Evolutionary conservation across 1,140 invertebrate species (phyloP).

Genomic region (Mamestra configurata): DNA sequence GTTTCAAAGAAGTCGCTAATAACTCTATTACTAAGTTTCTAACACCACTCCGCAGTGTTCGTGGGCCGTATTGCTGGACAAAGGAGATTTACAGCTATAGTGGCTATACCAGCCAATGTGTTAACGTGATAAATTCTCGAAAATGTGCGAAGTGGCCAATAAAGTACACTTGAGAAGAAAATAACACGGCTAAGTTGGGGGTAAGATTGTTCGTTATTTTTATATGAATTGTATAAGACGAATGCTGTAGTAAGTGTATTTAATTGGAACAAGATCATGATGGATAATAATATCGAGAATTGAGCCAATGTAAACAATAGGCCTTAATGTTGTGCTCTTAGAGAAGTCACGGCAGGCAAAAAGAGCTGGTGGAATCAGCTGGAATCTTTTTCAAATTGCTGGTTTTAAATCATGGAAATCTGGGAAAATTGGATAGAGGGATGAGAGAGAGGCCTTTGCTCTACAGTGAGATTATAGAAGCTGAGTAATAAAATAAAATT

Average conservation of each 20-base stretch:
- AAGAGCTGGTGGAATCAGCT: too few species aligned
- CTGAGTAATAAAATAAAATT: too few species aligned
- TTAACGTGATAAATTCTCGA: slow-evolving; percentile 19
- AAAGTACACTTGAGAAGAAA: slow-evolving; percentile 4
- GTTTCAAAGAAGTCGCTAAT: slow-evolving; percentile 51
- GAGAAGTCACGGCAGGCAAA: too few species aligned
- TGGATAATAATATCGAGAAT: too few species aligned
- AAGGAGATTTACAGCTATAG: slow-evolving; percentile 26
- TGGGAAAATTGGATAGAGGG: too few species aligned
- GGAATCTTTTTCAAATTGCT: too few species aligned
- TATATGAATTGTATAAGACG: background rate
- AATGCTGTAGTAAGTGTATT: background rate
- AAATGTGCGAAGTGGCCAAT: slow-evolving; percentile 26
- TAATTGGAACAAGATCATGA: too few species aligned
- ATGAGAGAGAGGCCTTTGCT: too few species aligned
- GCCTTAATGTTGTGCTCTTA: too few species aligned
- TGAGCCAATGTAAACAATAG: too few species aligned
- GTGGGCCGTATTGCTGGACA: slow-evolving; percentile 7
- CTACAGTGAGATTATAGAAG: too few species aligned
- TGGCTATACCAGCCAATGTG: slow-evolving; percentile 1
- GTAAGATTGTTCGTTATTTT: background rate
- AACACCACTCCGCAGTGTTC: slow-evolving; percentile 49
- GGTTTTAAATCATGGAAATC: too few species aligned
- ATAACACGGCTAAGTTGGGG: background rate
- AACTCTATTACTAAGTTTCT: slow-evolving; percentile 61